These are phyloP conservation scores for Oreochromis niloticus DNA, from an alignment of 2,113 vertebrate species.

Conservation along the genomic window DNA sequence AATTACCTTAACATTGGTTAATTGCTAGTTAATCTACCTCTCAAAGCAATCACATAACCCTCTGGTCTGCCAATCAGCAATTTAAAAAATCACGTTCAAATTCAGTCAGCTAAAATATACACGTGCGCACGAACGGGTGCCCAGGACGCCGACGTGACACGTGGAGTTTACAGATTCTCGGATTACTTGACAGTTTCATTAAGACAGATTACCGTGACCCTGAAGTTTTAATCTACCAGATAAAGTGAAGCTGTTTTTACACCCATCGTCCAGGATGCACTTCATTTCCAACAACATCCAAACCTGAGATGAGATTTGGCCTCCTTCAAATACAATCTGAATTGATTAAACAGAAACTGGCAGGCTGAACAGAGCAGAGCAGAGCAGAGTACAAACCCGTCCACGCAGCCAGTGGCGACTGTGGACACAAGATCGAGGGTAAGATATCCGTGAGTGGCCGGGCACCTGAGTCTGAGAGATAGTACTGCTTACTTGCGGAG, in stretches of 20 bases:
- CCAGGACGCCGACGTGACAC: not conserved
- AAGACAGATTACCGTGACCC: conserved; percentile 44
- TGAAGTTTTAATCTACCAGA: conserved; percentile 54
- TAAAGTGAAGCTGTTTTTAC: conserved; percentile 48
- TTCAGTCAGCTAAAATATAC: not conserved
- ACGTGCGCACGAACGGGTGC: not conserved
- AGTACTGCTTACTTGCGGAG: conserved; percentile 24
- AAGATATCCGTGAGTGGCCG: conserved; percentile 55
- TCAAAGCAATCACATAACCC: conserved; percentile 32
- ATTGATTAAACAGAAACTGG: conserved; percentile 64
- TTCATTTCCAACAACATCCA: conserved; percentile 44
- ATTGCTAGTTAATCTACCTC: conserved; percentile 55
- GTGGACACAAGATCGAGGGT: conserved; percentile 64
- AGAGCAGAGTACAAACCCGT: conserved; percentile 49
- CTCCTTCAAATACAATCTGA: conserved; percentile 54
- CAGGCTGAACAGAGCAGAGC: conserved; percentile 49
- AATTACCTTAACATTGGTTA: conserved; percentile 58
- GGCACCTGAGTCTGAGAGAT: conserved; percentile 56
- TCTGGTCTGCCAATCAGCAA: conserved; percentile 44
- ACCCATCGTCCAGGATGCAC: conserved; percentile 35
- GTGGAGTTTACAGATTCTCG: conserved; percentile 19
- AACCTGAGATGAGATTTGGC: conserved; percentile 43
- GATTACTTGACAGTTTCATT: conserved; percentile 57
- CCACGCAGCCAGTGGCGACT: conserved; percentile 42
- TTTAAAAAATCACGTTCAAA: conserved; percentile 8